Evolutionary conservation across 2,797 vertebrate genomes (phyloP).

Genomic region (Mionectes olivaceus): DNA sequence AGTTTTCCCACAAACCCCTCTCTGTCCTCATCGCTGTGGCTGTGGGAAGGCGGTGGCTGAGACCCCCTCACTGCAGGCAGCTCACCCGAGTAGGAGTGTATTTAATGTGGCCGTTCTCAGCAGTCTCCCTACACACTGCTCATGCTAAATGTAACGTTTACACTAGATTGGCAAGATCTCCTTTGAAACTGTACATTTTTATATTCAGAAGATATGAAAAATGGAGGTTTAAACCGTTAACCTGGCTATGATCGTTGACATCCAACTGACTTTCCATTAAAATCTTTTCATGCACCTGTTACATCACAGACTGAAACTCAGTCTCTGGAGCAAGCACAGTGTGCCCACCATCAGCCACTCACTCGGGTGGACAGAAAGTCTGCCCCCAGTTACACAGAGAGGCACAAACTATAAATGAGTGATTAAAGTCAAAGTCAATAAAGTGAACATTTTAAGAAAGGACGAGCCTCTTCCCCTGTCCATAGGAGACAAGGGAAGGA

Average conservation of each 20-base stretch:
- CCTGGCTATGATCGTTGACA: background rate
- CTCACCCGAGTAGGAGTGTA: background rate
- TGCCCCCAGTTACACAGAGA: rapidly evolving
- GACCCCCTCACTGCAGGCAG: background rate
- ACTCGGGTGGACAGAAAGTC: rapidly evolving
- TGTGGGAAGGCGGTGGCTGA: background rate
- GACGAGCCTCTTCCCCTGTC: background rate
- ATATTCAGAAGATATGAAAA: background rate
- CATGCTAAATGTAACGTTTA: background rate
- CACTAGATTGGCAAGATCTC: background rate
- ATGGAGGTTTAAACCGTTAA: background rate
- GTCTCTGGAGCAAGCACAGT: rapidly evolving
- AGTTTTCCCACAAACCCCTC: background rate
- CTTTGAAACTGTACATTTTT: background rate
- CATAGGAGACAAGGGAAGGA: background rate
- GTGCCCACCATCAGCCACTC: too few species aligned
- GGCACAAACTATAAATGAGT: background rate
- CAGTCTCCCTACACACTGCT: background rate
- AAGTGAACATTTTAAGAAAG: background rate
- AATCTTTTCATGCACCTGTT: background rate
- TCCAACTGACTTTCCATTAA: background rate
- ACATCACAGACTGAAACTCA: background rate
- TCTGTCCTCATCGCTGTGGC: background rate
- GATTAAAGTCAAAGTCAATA: background rate
- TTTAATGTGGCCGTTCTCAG: background rate